Evolutionary conservation across 1,140 invertebrate genomes (phyloP).

Genomic region (Nomia melanderi): DNA sequence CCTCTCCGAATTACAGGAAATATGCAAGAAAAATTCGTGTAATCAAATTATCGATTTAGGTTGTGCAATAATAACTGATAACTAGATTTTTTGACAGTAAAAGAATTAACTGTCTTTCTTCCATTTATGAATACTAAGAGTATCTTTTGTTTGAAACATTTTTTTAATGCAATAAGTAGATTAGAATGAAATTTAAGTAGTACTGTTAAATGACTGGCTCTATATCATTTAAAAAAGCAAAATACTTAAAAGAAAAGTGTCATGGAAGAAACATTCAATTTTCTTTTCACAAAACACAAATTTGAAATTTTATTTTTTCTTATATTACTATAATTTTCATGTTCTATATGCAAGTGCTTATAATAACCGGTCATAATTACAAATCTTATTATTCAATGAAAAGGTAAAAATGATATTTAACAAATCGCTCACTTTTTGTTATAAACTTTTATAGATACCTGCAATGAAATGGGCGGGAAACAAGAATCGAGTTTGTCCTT

Average conservation of each 20-base stretch:
- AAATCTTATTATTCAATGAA: too few species aligned
- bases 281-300: too few species aligned
- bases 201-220: too few species aligned
- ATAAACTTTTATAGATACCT: not conserved
- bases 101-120: not conserved
- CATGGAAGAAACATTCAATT: too few species aligned
- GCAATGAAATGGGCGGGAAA: not conserved
- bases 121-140: not conserved
- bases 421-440: not conserved
- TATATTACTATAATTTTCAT: not conserved
- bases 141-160: too few species aligned
- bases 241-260: too few species aligned
- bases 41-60: not conserved
- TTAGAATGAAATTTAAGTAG: too few species aligned
- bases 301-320: too few species aligned
- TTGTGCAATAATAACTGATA: not conserved
- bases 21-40: not conserved
- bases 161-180: too few species aligned
- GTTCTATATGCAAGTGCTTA: too few species aligned
- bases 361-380: too few species aligned
- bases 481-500: not conserved
- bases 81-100: not conserved
- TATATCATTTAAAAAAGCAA: too few species aligned
- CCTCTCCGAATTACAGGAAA: constrained; percentile 55
- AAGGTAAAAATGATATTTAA: not conserved